phyloP scores from a whole-genome alignment of 2,113 vertebrate genomes.

The Protobothrops mucrosquamatus region DNA sequence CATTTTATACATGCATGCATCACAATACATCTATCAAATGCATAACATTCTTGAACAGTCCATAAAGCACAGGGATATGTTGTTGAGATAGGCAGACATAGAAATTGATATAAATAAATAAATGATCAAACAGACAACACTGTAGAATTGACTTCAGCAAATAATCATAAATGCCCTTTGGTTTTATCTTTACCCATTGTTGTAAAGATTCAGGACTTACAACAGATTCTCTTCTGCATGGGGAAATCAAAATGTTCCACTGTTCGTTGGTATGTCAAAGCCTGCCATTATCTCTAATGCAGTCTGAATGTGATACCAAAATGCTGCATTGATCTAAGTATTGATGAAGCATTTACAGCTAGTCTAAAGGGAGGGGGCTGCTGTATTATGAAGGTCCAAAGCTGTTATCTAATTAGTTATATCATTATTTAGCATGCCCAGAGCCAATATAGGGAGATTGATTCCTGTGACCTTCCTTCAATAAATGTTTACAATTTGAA shows the following conservation, averaged over 20 bases:
- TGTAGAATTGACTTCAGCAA: neutral
- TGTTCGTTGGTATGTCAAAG: neutral
- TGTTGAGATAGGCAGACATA: neutral
- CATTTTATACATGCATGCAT: neutral
- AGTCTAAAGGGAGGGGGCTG: neutral
- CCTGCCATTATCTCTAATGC: neutral
- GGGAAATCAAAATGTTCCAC: neutral
- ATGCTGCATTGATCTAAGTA: neutral
- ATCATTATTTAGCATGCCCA: neutral
- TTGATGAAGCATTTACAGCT: neutral
- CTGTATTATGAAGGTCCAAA: neutral
- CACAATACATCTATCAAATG: neutral
- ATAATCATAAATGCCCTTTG: neutral
- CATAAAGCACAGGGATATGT: neutral
- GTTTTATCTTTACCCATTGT: neutral
- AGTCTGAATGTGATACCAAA: neutral
- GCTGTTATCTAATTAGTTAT: neutral
- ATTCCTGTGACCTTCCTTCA: neutral
- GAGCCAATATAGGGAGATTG: neutral
- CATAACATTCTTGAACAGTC: neutral
- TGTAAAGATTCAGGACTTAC: neutral
- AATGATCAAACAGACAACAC: neutral
- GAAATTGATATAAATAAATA: neutral
- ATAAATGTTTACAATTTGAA: neutral
- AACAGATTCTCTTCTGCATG: neutral